A percentile compares a stretch with the other conserved stretches of the same genome.
These are phyloP conservation scores for Matsumyia berberina DNA, from an alignment of 2,888 invertebrate species.

Conservation along the genomic window DNA sequence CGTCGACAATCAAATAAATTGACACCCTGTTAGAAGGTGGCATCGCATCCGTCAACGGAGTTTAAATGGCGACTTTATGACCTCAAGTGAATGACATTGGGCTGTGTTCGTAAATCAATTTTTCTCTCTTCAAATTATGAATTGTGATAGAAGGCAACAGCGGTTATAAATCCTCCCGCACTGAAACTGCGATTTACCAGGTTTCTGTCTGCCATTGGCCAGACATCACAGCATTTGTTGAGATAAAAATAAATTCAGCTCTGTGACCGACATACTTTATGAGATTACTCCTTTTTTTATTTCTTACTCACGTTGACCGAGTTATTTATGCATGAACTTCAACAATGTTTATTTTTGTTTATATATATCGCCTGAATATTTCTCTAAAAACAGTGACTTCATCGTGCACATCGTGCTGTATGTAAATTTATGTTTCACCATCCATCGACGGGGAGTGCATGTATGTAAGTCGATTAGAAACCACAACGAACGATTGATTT, in stretches of 20 bases:
- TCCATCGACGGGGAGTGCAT: background rate
- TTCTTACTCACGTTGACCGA: slow-evolving; percentile 42
- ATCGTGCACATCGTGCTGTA: slow-evolving; percentile 6
- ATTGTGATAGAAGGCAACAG: slow-evolving; percentile 1
- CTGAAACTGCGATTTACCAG: slow-evolving; percentile 8
- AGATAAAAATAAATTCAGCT: slow-evolving; percentile 36
- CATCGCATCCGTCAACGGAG: slow-evolving; percentile 21
- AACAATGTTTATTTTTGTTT: slow-evolving; percentile 32
- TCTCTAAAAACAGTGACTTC: slow-evolving; percentile 19
- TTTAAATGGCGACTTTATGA: background rate
- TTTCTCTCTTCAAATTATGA: background rate
- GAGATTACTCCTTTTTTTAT: slow-evolving; percentile 4
- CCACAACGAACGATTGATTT: background rate
- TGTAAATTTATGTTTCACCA: slow-evolving; percentile 30
- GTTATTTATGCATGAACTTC: slow-evolving; percentile 62
- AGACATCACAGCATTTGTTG: slow-evolving; percentile 11
- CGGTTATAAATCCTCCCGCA: slow-evolving; percentile 7
- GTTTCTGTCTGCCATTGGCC: slow-evolving; percentile 6
- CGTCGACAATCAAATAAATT: slow-evolving; percentile 3
- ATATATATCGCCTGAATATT: slow-evolving; percentile 10
- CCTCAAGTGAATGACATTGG: slow-evolving; percentile 16
- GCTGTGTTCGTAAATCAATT: slow-evolving; percentile 18
- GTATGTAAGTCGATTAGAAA: slow-evolving; percentile 9
- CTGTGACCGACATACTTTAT: slow-evolving; percentile 16
- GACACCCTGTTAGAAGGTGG: background rate